These are phyloP conservation scores for Heteractis magnifica DNA, from an alignment of 92 coral and sea anemone species.

Conservation along the genomic window DNA sequence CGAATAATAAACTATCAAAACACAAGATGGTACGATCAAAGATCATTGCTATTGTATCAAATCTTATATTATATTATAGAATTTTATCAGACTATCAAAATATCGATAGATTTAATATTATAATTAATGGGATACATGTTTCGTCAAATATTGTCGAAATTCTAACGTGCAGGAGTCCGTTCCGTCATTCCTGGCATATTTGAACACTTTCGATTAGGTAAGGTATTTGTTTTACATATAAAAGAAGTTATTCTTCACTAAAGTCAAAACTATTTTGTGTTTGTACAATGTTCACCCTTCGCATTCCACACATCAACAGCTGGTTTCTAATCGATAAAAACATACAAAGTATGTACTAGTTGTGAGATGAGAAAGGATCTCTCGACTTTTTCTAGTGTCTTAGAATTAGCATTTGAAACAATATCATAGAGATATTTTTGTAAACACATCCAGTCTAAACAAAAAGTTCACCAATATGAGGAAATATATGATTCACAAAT, in stretches of 20 bases:
- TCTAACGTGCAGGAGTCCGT: neutral
- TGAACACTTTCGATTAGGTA: neutral
- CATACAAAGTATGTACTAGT: neutral
- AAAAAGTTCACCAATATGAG: neutral
- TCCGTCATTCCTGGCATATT: neutral
- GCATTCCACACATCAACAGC: neutral
- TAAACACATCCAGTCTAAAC: conserved; percentile 31
- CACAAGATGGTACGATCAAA: no score
- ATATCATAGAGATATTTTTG: conserved; percentile 23
- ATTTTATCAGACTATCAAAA: no score
- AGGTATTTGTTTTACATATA: neutral
- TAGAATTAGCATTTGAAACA: conserved; percentile 2
- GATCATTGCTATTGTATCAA: no score
- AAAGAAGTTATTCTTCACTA: neutral
- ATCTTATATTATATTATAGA: no score
- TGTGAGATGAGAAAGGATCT: conserved; percentile 9
- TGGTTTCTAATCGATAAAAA: neutral
- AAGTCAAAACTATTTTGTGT: conserved; percentile 3
- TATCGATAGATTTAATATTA: no score
- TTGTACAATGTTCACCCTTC: neutral
- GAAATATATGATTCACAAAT: conserved; percentile 3
- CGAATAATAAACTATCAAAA: neutral
- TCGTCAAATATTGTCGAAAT: neutral
- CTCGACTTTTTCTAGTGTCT: neutral
- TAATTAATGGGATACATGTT: no score